A percentile compares a stretch with the other conserved stretches of the same genome.
phyloP scores from a whole-genome alignment of 1,140 invertebrate genomes.

The Drosophila asahinai region DNA sequence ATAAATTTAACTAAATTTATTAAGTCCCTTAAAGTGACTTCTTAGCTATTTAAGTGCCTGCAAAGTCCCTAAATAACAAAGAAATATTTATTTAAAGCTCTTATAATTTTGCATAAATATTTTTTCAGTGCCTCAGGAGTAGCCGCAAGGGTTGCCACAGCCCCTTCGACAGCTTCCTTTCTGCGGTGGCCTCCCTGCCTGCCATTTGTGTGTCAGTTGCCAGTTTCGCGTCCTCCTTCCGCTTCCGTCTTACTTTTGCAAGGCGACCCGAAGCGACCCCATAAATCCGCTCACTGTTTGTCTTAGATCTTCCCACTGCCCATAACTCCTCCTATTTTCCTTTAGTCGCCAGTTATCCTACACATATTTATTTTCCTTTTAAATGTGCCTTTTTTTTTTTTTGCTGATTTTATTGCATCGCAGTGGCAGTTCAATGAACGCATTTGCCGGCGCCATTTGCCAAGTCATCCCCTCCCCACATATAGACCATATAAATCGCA shows the following conservation, averaged over 20 bases:
- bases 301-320: constrained; percentile 59
- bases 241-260: constrained; percentile 55
- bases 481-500: background rate
- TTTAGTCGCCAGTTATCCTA: constrained; percentile 55
- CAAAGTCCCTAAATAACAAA: fast-evolving
- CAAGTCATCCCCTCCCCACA: constrained; percentile 21
- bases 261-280: constrained; percentile 42
- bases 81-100: background rate
- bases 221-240: constrained; percentile 77
- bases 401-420: constrained; percentile 75
- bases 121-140: constrained; percentile 10
- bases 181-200: constrained; percentile 46
- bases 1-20: too few relatives aligned
- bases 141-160: constrained; percentile 68
- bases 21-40: too few relatives aligned
- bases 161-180: constrained; percentile 72
- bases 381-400: constrained; percentile 30
- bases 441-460: constrained; percentile 79
- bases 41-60: too few relatives aligned
- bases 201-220: constrained; percentile 66
- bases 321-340: background rate
- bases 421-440: constrained; percentile 77
- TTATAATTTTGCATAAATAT: background rate
- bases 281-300: constrained; percentile 73
- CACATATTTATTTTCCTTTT: constrained; percentile 69